Evolutionary conservation across 2,888 invertebrate genomes (phyloP).

Genomic region (Oscheius sp.): DNA sequence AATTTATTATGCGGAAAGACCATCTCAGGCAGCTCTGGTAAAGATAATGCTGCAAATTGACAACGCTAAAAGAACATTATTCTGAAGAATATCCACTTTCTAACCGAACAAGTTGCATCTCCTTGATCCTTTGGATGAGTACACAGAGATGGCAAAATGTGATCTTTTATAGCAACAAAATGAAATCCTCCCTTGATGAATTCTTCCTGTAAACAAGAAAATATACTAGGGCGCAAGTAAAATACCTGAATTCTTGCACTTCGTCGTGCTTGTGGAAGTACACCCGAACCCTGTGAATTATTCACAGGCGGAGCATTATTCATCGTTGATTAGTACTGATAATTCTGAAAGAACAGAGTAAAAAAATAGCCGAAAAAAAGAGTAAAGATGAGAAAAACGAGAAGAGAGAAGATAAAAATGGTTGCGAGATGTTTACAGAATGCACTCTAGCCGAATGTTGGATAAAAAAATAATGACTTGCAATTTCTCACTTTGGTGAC

Average conservation of each 20-base stretch:
- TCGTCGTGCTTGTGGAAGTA: conserved; percentile 16
- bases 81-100: conserved; percentile 13
- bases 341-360: background rate
- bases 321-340: background rate
- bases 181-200: conserved; percentile 40
- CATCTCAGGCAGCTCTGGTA: conserved; percentile 86
- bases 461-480: no score
- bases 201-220: conserved; percentile 14
- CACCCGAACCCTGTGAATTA: background rate
- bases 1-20: conserved; percentile 92
- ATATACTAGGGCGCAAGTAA: background rate
- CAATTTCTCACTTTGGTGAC: no score
- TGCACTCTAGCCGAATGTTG: no score
- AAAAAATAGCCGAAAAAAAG: background rate
- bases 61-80: conserved; percentile 55
- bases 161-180: conserved; percentile 51
- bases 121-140: conserved; percentile 40
- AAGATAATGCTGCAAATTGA: conserved; percentile 51
- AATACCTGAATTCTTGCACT: conserved; percentile 16
- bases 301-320: background rate
- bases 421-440: no score
- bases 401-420: no score
- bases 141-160: conserved; percentile 61
- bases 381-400: background rate
- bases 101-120: conserved; percentile 44